Evolutionary conservation across 2,797 vertebrate genomes (phyloP).

Genomic region (Eupleurogrammus muticus): DNA sequence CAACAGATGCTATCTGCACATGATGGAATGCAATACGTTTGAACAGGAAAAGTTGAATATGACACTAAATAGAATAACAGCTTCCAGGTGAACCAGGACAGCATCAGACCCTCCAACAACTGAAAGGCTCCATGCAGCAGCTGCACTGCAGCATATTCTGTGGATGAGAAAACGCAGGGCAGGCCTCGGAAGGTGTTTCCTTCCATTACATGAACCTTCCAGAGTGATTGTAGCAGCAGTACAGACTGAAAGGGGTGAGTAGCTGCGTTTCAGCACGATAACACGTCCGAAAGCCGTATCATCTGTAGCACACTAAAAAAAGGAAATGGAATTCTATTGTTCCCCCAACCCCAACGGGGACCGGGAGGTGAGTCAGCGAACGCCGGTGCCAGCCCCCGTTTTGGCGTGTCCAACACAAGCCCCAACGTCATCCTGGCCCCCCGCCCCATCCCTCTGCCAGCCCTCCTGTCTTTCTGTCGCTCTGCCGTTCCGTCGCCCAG

Average conservation of each 20-base stretch:
- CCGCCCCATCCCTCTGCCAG: constrained; percentile 29
- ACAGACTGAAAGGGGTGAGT: constrained; percentile 14
- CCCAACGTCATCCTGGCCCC: constrained; percentile 59
- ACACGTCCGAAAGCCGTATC: constrained; percentile 31
- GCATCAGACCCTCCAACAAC: too few relatives aligned
- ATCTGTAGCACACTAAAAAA: constrained; percentile 57
- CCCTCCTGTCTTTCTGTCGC: not conserved
- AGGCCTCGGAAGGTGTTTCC: too few relatives aligned
- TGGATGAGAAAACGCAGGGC: too few relatives aligned
- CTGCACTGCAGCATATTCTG: too few relatives aligned
- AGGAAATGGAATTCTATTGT: constrained; percentile 55
- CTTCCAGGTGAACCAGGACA: too few relatives aligned
- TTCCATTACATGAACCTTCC: not conserved
- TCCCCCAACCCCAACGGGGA: constrained; percentile 49
- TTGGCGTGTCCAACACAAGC: constrained; percentile 53
- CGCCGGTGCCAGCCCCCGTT: constrained; percentile 41
- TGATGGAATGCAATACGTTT: too few relatives aligned
- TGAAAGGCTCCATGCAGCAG: too few relatives aligned
- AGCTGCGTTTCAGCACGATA: constrained; percentile 27
- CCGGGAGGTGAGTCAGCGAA: constrained; percentile 65
- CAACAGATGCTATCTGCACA: too few relatives aligned
- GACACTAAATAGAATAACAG: too few relatives aligned
- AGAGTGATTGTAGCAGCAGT: not conserved
- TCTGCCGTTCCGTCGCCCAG: constrained; percentile 14
- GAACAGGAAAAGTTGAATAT: too few relatives aligned